phyloP scores from a whole-genome alignment of 2,113 vertebrate genomes.

The Dendrocopos noguchii region DNA sequence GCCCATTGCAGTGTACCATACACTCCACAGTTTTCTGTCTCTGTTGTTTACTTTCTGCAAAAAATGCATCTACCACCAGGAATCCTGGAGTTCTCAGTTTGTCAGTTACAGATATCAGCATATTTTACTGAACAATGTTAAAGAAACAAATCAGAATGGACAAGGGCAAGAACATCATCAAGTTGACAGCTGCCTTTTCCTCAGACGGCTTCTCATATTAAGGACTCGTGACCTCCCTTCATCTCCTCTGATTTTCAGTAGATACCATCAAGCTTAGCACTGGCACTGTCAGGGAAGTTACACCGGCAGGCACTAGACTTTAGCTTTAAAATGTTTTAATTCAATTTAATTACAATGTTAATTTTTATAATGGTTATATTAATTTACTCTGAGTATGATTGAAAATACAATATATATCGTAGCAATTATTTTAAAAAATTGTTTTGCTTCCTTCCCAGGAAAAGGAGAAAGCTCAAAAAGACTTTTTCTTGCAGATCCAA shows the following conservation, averaged over 20 bases:
- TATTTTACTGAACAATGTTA: neutral
- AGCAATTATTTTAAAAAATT: neutral
- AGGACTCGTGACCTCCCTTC: rapidly evolving
- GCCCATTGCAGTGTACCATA: neutral
- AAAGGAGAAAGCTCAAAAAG: neutral
- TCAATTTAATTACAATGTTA: neutral
- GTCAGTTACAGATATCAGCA: neutral
- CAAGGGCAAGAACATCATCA: neutral
- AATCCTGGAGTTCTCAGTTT: neutral
- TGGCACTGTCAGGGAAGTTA: neutral
- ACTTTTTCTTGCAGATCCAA: neutral
- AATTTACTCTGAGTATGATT: neutral
- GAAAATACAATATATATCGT: neutral
- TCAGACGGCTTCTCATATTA: neutral
- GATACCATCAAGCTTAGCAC: neutral
- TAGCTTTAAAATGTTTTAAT: neutral
- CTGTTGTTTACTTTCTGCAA: neutral
- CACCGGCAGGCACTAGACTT: neutral
- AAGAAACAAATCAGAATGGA: neutral
- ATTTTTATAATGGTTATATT: neutral
- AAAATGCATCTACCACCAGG: neutral
- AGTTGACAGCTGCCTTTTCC: neutral
- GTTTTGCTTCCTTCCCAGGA: neutral
- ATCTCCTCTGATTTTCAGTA: neutral
- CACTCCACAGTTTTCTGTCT: neutral